A percentile compares a stretch with the other conserved stretches of the same genome.
phyloP scores from a whole-genome alignment of 1,140 invertebrate species.

The Drosophila willistoni region DNA sequence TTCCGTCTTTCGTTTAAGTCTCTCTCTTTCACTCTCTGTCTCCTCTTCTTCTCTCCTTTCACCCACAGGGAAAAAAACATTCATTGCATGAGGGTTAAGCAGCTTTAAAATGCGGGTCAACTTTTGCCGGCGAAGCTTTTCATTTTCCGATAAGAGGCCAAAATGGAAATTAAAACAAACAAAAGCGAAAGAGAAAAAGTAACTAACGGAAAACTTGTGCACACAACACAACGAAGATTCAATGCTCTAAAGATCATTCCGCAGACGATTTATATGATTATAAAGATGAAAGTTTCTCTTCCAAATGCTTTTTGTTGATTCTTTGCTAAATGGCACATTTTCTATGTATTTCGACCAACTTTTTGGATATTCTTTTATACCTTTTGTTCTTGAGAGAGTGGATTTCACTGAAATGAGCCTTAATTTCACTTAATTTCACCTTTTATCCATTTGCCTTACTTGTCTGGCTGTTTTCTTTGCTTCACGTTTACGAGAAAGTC shows the following conservation, averaged over 20 bases:
- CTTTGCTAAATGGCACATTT: not conserved
- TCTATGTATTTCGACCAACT: not conserved
- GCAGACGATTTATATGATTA: not conserved
- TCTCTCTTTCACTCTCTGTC: not conserved
- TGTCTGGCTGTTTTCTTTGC: constrained; percentile 4
- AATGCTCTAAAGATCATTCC: constrained; percentile 18
- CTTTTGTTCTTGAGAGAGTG: not conserved
- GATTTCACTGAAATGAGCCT: constrained; percentile 19
- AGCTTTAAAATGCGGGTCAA: constrained; percentile 77
- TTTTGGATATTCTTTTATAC: not conserved
- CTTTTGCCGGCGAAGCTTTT: constrained; percentile 37
- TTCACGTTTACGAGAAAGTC: constrained; percentile 36
- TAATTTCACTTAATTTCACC: constrained; percentile 34
- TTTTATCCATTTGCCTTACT: constrained; percentile 1
- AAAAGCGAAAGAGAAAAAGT: constrained; percentile 43
- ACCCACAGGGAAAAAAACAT: constrained; percentile 23
- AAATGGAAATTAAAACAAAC: constrained; percentile 59
- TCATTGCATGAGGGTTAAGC: constrained; percentile 55
- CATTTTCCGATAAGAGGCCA: constrained; percentile 52
- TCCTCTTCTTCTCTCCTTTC: not conserved
- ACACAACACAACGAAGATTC: not conserved
- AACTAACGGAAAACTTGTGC: constrained; percentile 10
- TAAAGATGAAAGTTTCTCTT: not conserved
- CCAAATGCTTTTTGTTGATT: no score
- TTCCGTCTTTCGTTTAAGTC: not conserved